phyloP scores from a whole-genome alignment of 1,140 invertebrate species.

The Armadillidium nasatum region DNA sequence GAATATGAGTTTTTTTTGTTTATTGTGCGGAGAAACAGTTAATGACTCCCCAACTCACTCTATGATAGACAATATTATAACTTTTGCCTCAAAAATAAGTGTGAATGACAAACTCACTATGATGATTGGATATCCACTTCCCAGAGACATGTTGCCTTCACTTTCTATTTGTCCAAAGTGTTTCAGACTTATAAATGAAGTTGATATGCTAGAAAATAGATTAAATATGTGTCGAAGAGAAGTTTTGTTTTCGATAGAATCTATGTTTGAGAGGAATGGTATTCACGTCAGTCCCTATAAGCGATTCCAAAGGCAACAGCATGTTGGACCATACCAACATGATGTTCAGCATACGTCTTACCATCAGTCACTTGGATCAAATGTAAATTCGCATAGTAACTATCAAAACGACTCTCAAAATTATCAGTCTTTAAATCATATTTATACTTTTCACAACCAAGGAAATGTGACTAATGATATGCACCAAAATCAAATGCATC shows the following conservation, averaged over 20 bases:
- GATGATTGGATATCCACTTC: conserved; percentile 1
- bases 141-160: not conserved
- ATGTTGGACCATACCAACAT: not conserved
- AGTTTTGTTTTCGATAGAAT: conserved; percentile 3
- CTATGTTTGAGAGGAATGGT: conserved; percentile 5
- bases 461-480: not conserved
- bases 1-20: not conserved
- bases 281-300: not conserved
- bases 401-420: conserved; percentile 7
- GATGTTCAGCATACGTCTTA: not conserved
- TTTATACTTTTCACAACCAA: not conserved
- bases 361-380: not conserved
- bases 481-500: conserved; percentile 2
- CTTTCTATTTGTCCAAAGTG: not conserved
- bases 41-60: not conserved
- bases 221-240: not conserved
- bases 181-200: not conserved
- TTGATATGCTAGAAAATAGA: not conserved
- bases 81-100: not conserved
- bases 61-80: not conserved
- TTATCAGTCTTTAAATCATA: conserved; percentile 12
- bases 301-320: not conserved
- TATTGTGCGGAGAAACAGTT: not conserved
- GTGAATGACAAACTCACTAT: not conserved
- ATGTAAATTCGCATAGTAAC: not conserved